phyloP scores from a whole-genome alignment of 1,140 invertebrate species.

The Eriosoma lanigerum region DNA sequence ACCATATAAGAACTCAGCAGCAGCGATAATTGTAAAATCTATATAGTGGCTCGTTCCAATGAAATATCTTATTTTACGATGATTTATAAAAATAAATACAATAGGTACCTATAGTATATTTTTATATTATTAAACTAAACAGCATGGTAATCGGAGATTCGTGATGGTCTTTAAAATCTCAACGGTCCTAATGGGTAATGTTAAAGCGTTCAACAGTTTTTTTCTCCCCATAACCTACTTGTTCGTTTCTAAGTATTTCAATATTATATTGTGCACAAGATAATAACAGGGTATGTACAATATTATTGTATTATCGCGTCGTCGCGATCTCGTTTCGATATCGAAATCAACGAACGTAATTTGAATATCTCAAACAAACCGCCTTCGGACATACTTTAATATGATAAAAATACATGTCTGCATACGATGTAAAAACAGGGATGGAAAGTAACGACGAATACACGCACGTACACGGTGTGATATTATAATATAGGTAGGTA shows the following conservation, averaged over 20 bases:
- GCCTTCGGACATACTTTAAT: too few relatives aligned
- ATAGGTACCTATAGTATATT: too few relatives aligned
- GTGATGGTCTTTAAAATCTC: neutral
- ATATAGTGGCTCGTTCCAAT: neutral
- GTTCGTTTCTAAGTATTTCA: neutral
- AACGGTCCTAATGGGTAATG: neutral
- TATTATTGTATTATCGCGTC: neutral
- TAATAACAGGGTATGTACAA: neutral
- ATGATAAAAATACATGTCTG: too few relatives aligned
- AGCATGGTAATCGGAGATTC: neutral
- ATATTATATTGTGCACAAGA: neutral
- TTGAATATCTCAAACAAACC: too few relatives aligned
- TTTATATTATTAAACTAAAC: neutral
- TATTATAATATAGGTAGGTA: too few relatives aligned
- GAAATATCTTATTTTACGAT: neutral
- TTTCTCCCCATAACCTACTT: neutral
- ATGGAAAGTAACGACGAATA: too few relatives aligned
- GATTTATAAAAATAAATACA: slow-evolving; percentile 7
- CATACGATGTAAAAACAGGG: too few relatives aligned
- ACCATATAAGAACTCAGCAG: neutral
- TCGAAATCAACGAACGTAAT: too few relatives aligned
- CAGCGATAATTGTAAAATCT: neutral
- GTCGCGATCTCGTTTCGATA: too few relatives aligned
- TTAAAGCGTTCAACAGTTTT: too few relatives aligned
- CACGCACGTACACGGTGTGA: too few relatives aligned